Conservation (phyloP, 2,113 vertebrate genomes). For the Chauna torquata region DNA sequence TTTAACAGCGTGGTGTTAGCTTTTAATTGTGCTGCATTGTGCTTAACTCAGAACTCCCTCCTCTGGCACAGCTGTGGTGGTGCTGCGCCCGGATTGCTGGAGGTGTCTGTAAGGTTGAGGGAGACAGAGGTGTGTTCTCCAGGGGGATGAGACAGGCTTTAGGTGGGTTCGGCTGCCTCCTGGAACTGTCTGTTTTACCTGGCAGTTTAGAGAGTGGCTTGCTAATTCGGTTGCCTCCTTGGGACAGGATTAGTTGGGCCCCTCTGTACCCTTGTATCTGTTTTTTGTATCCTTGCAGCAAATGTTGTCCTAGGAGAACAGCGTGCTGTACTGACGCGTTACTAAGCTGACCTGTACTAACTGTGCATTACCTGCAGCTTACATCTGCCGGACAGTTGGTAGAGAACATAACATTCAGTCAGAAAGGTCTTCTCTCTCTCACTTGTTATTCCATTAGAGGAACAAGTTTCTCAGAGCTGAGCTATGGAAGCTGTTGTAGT, state of each 20-base stretch:
- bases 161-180: neutral
- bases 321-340: neutral
- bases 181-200: neutral
- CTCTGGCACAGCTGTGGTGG: neutral
- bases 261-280: neutral
- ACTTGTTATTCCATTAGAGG: neutral
- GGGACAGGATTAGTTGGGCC: neutral
- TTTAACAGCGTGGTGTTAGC: neutral
- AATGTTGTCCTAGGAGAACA: neutral
- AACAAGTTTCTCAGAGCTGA: neutral
- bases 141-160: neutral
- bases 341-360: neutral
- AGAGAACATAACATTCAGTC: neutral
- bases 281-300: neutral
- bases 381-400: neutral
- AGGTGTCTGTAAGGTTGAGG: neutral
- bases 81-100: neutral
- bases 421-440: neutral
- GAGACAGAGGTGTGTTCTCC: neutral
- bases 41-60: neutral
- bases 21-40: neutral
- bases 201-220: neutral
- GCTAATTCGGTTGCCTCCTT: neutral
- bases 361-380: neutral
- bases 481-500: neutral